A percentile compares a stretch with the other conserved stretches of the same genome.
These are phyloP conservation scores for Porphyrio hochstetteri DNA, from an alignment of 2,113 vertebrate species.

Conservation along the genomic window DNA sequence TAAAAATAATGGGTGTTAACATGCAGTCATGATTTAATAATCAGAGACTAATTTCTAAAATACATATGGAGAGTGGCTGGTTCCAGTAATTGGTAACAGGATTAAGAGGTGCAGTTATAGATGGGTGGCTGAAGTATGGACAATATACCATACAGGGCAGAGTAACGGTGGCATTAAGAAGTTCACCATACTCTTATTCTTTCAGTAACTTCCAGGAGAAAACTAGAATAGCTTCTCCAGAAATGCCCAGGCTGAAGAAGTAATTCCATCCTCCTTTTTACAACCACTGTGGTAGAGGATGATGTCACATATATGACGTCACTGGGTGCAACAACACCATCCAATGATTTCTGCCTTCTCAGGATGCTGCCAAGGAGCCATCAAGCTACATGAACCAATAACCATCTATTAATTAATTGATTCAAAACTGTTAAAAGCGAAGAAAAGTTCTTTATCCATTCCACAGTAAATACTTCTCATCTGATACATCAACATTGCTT, in stretches of 20 bases:
- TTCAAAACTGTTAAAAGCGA: not conserved
- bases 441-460: not conserved
- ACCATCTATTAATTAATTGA: not conserved
- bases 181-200: not conserved
- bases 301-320: not conserved
- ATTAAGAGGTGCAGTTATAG: not conserved
- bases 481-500: not conserved
- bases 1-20: conserved; percentile 69
- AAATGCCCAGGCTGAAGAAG: not conserved
- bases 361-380: not conserved
- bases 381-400: not conserved
- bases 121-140: not conserved
- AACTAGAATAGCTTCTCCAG: not conserved
- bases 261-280: not conserved
- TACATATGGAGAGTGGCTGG: not conserved
- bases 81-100: conserved; percentile 12
- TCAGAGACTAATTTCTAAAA: conserved; percentile 59
- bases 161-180: not conserved
- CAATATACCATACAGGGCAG: not conserved
- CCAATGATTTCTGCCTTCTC: not conserved
- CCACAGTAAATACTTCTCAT: not conserved
- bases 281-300: not conserved
- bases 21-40: conserved; percentile 68
- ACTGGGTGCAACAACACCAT: not conserved
- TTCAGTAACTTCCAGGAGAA: not conserved